Percentiles rank a stretch among this genome's conserved stretches.
Evolutionary conservation across 2,113 vertebrate species (phyloP).

Genomic region (Mola mola): DNA sequence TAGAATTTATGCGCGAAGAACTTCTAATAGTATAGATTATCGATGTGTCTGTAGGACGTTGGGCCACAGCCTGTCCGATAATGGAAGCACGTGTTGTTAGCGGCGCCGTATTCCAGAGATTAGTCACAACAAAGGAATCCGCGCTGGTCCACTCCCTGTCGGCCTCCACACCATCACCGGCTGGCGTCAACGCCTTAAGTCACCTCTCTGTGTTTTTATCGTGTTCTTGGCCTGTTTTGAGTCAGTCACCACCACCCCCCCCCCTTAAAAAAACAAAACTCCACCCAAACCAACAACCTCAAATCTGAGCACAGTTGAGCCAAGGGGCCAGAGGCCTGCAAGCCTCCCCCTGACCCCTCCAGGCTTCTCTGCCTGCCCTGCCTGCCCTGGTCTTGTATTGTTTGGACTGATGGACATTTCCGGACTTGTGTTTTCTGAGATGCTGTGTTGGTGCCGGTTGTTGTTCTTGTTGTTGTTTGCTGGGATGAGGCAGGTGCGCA

Average conservation of each 20-base stretch:
- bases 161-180: background rate
- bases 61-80: slow-evolving; percentile 60
- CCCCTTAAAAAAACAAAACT: no score
- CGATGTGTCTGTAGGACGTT: no score
- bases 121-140: slow-evolving; percentile 80
- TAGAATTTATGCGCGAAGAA: no score
- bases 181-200: background rate
- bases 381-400: background rate
- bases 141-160: slow-evolving; percentile 60
- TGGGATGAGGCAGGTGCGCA: slow-evolving; percentile 31
- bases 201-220: background rate
- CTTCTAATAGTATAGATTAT: no score
- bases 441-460: background rate
- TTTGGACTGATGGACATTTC: background rate
- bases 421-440: background rate
- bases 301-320: background rate
- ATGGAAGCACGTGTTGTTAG: slow-evolving; percentile 38
- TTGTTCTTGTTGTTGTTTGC: background rate
- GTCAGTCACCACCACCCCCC: no score
- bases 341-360: background rate
- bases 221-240: background rate
- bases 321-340: slow-evolving; percentile 30
- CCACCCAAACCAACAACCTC: slow-evolving; percentile 21
- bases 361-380: background rate
- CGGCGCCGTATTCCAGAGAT: slow-evolving; percentile 46